Conservation (phyloP, 2,113 vertebrate genomes). For the Ellobius talpinus region DNA sequence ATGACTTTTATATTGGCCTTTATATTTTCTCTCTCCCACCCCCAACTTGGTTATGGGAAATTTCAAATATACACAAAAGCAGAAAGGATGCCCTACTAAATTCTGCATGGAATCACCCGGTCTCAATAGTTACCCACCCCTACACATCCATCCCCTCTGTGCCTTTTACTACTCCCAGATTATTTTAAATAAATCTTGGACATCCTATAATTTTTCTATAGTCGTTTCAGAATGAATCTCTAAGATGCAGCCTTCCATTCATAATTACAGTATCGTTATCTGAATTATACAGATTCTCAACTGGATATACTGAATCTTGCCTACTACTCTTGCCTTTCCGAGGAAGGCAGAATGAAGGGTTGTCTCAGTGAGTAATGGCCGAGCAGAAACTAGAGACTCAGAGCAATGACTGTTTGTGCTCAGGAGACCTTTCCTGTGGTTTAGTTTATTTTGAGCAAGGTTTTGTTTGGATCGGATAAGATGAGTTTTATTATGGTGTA, state of each 20-base stretch:
- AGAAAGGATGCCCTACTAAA: slow-evolving; percentile 20
- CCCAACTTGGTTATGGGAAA: background rate
- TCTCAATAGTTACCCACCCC: background rate
- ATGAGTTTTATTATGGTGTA: slow-evolving; percentile 79
- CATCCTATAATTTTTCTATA: slow-evolving; percentile 32
- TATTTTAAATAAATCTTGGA: slow-evolving; percentile 38
- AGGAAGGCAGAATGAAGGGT: background rate
- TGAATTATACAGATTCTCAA: background rate
- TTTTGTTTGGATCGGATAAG: slow-evolving; percentile 74
- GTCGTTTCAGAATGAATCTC: background rate
- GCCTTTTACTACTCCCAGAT: background rate
- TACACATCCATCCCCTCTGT: background rate
- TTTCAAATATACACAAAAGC: slow-evolving; percentile 37
- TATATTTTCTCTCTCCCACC: slow-evolving; percentile 2
- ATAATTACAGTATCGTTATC: background rate
- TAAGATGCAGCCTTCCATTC: background rate
- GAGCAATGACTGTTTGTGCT: background rate
- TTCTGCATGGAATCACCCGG: background rate
- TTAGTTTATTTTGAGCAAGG: slow-evolving; percentile 76
- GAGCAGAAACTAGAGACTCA: background rate
- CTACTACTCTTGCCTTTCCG: background rate
- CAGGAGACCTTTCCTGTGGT: slow-evolving; percentile 34
- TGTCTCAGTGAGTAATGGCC: background rate
- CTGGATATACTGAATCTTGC: background rate
- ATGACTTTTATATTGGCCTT: background rate